phyloP scores from a whole-genome alignment of 2,797 vertebrate genomes.

The Girardinus metallicus region DNA sequence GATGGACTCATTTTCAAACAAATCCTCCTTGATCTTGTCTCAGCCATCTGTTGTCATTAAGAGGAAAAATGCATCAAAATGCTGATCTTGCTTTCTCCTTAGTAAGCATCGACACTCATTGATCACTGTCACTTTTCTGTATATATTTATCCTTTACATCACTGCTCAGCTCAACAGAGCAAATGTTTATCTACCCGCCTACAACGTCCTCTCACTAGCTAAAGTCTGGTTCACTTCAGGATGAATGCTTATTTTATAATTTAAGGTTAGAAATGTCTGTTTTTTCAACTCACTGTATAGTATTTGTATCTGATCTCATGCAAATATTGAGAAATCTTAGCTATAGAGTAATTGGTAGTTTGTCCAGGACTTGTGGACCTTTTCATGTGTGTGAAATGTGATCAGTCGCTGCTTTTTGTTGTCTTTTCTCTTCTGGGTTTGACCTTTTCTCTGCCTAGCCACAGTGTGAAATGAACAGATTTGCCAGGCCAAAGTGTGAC shows the following conservation, averaged over 20 bases:
- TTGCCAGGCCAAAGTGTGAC: conserved; percentile 2
- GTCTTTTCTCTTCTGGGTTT: not conserved
- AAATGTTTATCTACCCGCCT: not conserved
- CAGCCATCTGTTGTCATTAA: not conserved
- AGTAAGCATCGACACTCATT: not conserved
- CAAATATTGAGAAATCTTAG: not conserved
- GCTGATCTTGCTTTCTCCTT: not conserved
- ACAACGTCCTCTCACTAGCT: not conserved
- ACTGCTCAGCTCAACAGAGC: not conserved
- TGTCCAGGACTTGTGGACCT: not conserved
- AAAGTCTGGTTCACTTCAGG: not conserved
- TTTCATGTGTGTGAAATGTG: not conserved
- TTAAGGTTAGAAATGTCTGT: not conserved
- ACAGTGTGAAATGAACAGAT: conserved; percentile 19
- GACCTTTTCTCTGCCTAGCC: not conserved
- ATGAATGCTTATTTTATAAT: not conserved
- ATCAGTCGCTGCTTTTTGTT: not conserved
- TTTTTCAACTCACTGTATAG: not conserved
- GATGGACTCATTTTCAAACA: not conserved
- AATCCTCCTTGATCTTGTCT: not conserved
- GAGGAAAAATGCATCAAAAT: not conserved
- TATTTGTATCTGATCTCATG: not conserved
- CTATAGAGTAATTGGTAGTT: not conserved
- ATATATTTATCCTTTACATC: not conserved
- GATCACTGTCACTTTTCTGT: not conserved